A percentile compares a stretch with the other conserved stretches of the same genome.
These are phyloP conservation scores for Sorex fumeus DNA, from an alignment of 2,113 vertebrate species.

Conservation along the genomic window DNA sequence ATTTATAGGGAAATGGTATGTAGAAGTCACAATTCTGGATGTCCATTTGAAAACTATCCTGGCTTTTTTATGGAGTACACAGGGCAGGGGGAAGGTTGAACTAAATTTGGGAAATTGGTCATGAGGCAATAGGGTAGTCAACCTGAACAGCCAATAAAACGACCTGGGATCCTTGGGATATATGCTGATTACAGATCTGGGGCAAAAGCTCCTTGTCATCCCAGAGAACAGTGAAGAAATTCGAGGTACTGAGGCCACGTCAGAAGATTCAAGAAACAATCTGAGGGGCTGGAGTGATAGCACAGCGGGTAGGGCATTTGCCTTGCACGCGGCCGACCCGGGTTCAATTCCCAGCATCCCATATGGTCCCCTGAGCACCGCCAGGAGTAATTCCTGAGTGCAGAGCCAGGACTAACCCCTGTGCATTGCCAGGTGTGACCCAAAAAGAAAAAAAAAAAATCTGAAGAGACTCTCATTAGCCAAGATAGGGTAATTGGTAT, in stretches of 20 bases:
- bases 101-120: neutral
- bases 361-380: too few relatives aligned
- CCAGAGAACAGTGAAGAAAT: neutral
- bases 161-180: neutral
- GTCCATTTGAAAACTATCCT: slow-evolving; percentile 23
- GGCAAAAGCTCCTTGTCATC: neutral
- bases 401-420: too few relatives aligned
- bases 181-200: slow-evolving; percentile 20
- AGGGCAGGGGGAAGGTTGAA: neutral
- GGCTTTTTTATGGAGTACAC: neutral
- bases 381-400: too few relatives aligned
- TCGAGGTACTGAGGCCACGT: neutral
- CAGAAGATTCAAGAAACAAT: neutral
- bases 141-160: neutral
- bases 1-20: neutral
- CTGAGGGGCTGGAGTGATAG: too few relatives aligned
- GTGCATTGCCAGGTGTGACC: too few relatives aligned
- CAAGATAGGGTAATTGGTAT: neutral
- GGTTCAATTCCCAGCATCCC: too few relatives aligned
- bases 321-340: too few relatives aligned
- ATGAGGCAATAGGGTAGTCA: neutral
- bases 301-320: too few relatives aligned
- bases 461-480: neutral
- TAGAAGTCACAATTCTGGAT: neutral
- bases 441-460: neutral